Evolutionary conservation across 2,797 vertebrate species (phyloP).

Genomic region (Loriculus beryllinus): DNA sequence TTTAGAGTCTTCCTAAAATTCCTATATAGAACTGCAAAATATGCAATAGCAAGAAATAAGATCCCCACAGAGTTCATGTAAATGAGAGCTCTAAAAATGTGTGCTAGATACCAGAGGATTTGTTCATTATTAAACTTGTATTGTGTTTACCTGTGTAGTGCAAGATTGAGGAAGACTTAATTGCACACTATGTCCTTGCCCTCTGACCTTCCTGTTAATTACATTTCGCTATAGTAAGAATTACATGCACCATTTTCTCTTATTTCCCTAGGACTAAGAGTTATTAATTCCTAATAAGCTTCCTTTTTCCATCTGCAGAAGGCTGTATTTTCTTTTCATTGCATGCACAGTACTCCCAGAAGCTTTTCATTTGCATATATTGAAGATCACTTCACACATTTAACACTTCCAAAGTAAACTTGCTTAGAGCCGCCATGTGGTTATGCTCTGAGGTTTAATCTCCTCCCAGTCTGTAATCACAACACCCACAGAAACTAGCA

Average conservation of each 20-base stretch:
- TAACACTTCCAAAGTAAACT: conserved; percentile 52
- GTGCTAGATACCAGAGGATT: conserved; percentile 50
- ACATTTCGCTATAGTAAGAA: conserved; percentile 49
- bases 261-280: conserved; percentile 57
- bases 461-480: not conserved
- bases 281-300: conserved; percentile 62
- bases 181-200: conserved; percentile 56
- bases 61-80: conserved; percentile 28
- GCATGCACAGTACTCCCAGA: conserved; percentile 24
- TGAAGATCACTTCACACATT: conserved; percentile 52
- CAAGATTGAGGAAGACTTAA: conserved; percentile 49
- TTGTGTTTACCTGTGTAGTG: conserved; percentile 51
- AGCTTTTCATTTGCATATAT: conserved; percentile 64
- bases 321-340: conserved; percentile 45
- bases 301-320: conserved; percentile 39
- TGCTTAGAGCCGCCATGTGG: not conserved
- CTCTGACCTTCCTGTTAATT: conserved; percentile 64
- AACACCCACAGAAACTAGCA: not conserved
- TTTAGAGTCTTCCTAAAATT: conserved; percentile 17
- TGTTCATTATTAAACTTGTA: conserved; percentile 60
- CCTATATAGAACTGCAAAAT: conserved; percentile 10
- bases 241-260: conserved; percentile 46
- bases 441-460: conserved; percentile 3
- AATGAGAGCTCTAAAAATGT: conserved; percentile 41
- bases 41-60: conserved; percentile 35